Evolutionary conservation across 2,113 vertebrate genomes (phyloP).

Genomic region (Myocastor coypus): DNA sequence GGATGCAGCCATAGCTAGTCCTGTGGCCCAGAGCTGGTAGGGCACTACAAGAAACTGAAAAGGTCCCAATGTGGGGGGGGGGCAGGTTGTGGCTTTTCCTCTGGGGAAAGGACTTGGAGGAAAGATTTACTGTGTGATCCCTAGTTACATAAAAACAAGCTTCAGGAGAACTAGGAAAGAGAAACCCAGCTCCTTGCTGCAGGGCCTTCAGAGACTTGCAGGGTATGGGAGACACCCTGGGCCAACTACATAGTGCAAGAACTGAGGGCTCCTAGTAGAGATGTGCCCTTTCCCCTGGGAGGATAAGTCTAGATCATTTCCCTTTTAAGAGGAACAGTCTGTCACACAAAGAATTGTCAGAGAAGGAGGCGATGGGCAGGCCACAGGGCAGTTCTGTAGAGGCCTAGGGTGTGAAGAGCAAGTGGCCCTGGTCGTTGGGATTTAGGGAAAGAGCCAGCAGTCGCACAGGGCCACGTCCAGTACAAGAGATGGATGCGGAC

Average conservation of each 20-base stretch:
- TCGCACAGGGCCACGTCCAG: background rate
- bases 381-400: background rate
- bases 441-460: background rate
- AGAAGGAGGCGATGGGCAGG: background rate
- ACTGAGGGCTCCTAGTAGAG: background rate
- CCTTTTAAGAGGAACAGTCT: background rate
- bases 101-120: background rate
- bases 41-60: background rate
- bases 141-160: background rate
- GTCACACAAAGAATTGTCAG: background rate
- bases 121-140: background rate
- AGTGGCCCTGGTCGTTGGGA: background rate
- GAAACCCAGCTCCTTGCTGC: background rate
- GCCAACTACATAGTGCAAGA: background rate
- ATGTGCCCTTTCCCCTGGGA: background rate
- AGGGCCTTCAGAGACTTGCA: background rate
- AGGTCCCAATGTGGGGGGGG: background rate
- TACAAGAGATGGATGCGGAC: background rate
- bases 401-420: background rate
- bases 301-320: background rate
- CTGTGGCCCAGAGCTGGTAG: no score
- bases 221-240: background rate
- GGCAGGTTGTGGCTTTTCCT: background rate
- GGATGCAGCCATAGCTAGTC: accelerated
- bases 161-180: background rate